Evolutionary conservation across 2,113 vertebrate species (phyloP), one percentile per base, ranked within the genome.

Genomic region (Hoplias malabaricus): DNA sequence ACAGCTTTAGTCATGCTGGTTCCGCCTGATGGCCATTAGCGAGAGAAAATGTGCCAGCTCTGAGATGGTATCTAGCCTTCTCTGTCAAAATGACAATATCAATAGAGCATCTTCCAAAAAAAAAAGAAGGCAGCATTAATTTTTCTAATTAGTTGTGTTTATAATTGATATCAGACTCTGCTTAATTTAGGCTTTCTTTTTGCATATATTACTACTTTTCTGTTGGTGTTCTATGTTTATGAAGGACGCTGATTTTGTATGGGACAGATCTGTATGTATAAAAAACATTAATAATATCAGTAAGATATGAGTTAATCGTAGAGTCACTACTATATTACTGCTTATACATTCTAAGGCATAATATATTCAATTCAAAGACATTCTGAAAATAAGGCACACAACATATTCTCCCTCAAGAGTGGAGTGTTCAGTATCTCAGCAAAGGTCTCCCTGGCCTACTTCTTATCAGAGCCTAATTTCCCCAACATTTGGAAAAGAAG

Each of bases 81-180:
- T 29, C 59, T 57, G 40, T 63, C 65, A 59, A 63, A 80, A 69
- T 43, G 10, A 69, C 61, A 76, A 77, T 71, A 78, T 42, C 23
- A 53, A 8, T 50, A 46, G 43, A 75, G 23, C 40, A 48, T 70
- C 57, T 56, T 62, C 63, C 29, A 69, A 70, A 70, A 59, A 25
- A 12, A 62, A 54, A 66, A 68, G 5, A 21, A 65, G 57, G 7
- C 25, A 33, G 42, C 42, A 36, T 43, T 80, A 33, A 69, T 50
- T 40, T 23, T n/a, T 21, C 2, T 48, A 43, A 70, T 46, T 34
- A 65, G 46, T 40, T 19, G 38, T 72, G 33, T 54, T 72, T 33
- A 57, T 43, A 25, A 73, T 61, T 53, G 16, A 0, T 68, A 40
- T 19, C 31, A 53, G 40, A 76, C 31, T 9, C 14, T 27, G 10